Conservation (phyloP, 1,140 invertebrate genomes). For the Oryzaephilus surinamensis region DNA sequence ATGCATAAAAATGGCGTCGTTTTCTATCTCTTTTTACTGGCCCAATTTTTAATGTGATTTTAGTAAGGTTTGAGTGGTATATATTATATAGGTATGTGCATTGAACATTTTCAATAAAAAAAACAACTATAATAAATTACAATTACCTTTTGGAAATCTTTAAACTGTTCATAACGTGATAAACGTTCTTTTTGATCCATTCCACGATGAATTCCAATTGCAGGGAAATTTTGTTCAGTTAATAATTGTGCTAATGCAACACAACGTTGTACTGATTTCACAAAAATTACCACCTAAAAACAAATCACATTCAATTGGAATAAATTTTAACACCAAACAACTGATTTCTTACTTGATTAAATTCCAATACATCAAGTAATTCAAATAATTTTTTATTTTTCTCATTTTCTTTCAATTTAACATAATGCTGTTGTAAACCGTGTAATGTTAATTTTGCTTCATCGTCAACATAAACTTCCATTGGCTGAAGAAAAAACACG, state of each 20-base stretch:
- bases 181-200: slow-evolving; percentile 98
- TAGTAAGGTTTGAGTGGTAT: too few relatives aligned
- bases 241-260: slow-evolving; percentile 93
- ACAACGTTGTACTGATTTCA: slow-evolving; percentile 97
- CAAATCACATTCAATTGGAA: not conserved
- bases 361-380: slow-evolving; percentile 94
- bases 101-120: too few relatives aligned
- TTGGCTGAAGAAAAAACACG: slow-evolving; percentile 59
- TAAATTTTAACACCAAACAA: not conserved
- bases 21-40: too few relatives aligned
- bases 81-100: too few relatives aligned
- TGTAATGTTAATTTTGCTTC: slow-evolving; percentile 98
- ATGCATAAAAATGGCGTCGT: too few relatives aligned
- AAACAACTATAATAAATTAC: too few relatives aligned
- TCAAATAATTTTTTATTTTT: slow-evolving; percentile 99
- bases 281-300: slow-evolving; percentile 93
- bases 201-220: slow-evolving; percentile 96
- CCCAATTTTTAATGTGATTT: too few relatives aligned
- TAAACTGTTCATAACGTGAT: slow-evolving; percentile 97
- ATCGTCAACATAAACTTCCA: slow-evolving; percentile 99
- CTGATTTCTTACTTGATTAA: slow-evolving; percentile 92
- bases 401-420: slow-evolving; percentile 99
- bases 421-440: slow-evolving; percentile 98
- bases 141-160: slow-evolving; percentile 94
- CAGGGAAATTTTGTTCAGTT: slow-evolving; percentile 98